These are phyloP conservation scores for Cosmia pyralina DNA, from an alignment of 2,888 invertebrate genomes.

Conservation along the genomic window DNA sequence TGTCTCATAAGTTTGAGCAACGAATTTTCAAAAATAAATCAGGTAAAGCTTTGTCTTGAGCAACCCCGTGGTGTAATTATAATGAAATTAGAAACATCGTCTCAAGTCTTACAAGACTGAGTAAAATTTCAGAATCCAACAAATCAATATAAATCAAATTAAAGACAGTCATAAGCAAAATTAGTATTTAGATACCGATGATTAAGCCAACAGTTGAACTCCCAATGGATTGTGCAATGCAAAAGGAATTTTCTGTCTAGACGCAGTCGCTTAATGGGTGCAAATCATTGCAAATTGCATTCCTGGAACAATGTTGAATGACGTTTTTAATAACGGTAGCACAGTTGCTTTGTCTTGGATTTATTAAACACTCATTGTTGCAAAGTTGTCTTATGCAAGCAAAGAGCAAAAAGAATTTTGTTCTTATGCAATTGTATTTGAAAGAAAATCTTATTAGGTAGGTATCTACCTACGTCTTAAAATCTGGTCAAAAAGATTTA, in stretches of 20 bases:
- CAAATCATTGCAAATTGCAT: conserved; percentile 87
- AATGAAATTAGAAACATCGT: not conserved
- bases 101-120: not conserved
- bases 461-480: not conserved
- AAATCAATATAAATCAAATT: not conserved
- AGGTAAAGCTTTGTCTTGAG: no score
- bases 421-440: not conserved
- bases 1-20: not conserved
- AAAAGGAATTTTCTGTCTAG: conserved; percentile 83
- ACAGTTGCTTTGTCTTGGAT: conserved; percentile 43
- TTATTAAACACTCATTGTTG: conserved; percentile 29
- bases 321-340: conserved; percentile 76
- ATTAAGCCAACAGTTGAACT: conserved; percentile 69
- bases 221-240: conserved; percentile 81
- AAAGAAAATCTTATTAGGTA: not conserved
- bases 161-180: conserved; percentile 7
- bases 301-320: conserved; percentile 76
- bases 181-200: conserved; percentile 34
- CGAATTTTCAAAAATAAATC: not conserved
- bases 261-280: conserved; percentile 82
- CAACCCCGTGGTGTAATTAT: not conserved
- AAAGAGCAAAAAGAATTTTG: not conserved
- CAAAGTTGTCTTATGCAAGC: conserved; percentile 23
- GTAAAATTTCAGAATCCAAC: not conserved
- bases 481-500: not conserved